These are phyloP conservation scores for Vidua macroura DNA, from an alignment of 2,113 vertebrate species.

Conservation along the genomic window DNA sequence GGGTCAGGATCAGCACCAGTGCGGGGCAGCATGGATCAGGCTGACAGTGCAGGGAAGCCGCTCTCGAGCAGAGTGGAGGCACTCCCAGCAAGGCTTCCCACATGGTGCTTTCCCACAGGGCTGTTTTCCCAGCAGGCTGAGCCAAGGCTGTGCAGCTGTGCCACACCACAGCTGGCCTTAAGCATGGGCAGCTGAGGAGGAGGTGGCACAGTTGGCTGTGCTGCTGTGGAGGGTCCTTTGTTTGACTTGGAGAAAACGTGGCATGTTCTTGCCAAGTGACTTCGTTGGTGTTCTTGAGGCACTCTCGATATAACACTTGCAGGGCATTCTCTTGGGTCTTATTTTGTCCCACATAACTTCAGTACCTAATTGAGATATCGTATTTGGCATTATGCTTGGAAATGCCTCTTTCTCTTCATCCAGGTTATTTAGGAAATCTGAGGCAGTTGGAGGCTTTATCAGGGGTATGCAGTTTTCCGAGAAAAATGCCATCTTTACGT, in stretches of 20 bases:
- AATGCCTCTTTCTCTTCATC: background rate
- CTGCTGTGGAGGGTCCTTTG: background rate
- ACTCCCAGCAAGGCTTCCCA: background rate
- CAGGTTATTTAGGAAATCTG: background rate
- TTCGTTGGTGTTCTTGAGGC: background rate
- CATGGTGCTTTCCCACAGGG: background rate
- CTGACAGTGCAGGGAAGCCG: background rate
- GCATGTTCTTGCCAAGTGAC: background rate
- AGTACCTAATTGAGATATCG: background rate
- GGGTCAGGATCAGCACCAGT: background rate
- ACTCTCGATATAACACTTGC: background rate
- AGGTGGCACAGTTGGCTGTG: background rate
- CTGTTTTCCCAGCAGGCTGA: background rate
- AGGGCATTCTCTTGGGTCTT: background rate
- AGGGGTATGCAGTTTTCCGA: background rate
- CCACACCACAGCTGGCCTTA: background rate
- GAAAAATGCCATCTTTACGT: background rate
- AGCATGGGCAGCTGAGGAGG: background rate
- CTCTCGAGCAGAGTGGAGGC: accelerated
- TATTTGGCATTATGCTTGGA: background rate
- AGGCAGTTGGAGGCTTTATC: background rate
- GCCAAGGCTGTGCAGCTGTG: background rate
- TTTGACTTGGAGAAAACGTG: background rate
- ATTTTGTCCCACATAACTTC: background rate
- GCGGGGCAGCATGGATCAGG: accelerated